Evolutionary conservation across 2,888 invertebrate species (phyloP), one percentile per base, ranked within the genome.

Genomic region (Drosophila anomalata): DNA sequence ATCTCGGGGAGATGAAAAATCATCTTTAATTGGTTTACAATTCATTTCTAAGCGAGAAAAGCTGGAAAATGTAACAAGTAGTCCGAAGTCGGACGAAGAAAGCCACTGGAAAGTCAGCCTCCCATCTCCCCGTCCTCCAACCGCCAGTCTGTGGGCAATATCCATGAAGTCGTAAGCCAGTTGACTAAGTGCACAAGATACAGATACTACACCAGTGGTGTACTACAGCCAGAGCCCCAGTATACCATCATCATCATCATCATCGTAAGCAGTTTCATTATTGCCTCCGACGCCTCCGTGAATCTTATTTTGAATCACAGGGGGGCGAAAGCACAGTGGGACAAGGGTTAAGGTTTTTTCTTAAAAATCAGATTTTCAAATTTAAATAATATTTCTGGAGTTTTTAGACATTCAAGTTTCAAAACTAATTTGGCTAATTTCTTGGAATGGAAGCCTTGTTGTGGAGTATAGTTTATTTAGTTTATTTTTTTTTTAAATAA

Each of bases 11-110:
- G 61, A 80, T 73, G 73, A 83, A 83, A 73, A 86, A 74, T 75
- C 82, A 65, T 72, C 73, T 83, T 87, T 82, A 89, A 88, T 88
- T 86, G 87, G 77, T 75, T 75, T 73, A 78, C 78, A 89, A 87
- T 89, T 82, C 83, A 89, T 88, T 86, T 80, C 77, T 73, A 71
- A 68, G 81, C 84, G 83, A 75, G 60, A 76, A 78, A 76, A 73
- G 63, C 58, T 74, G 82, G 68, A 83, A 83, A 87, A 75, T 88
- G 71, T 85, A 81, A 74, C 81, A 81, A 81, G 67, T 81, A 67
- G 73, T 65, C 68, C 73, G 56, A 78, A 59, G 69, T 73, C 69
- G 54, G 39, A 53, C 60, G 62, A 87, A 87, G 81, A 81, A 81
- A 87, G 81, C 81, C 84, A 72, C 56, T 48, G 57, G 60, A 59